Percentiles rank a stretch among this genome's conserved stretches.
Conservation (phyloP, 1,140 invertebrate genomes). For the Carcinoscorpius rotundicauda region DNA sequence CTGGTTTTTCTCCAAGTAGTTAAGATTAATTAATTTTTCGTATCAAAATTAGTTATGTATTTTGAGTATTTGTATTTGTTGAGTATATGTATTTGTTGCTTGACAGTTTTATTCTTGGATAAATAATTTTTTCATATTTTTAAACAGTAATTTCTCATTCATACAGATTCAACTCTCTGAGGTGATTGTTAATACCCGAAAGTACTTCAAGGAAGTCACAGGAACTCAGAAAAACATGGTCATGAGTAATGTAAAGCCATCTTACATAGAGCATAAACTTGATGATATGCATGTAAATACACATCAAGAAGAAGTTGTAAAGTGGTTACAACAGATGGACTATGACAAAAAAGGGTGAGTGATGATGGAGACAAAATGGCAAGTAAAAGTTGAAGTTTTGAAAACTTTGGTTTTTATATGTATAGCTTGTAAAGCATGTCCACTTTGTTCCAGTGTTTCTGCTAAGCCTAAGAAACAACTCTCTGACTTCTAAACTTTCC, state of each 20-base stretch:
- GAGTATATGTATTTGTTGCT: not conserved
- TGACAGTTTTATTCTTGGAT: not conserved
- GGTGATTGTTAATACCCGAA: constrained; percentile 85
- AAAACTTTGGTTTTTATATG: too few species aligned
- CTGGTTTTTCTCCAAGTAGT: too few species aligned
- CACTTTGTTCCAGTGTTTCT: too few species aligned
- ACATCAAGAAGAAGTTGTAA: constrained; percentile 57
- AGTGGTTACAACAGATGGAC: constrained; percentile 82
- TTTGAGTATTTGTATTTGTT: constrained; percentile 9
- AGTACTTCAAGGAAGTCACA: constrained; percentile 82
- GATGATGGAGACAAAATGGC: too few species aligned
- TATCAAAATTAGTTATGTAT: too few species aligned
- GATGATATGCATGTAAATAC: constrained; percentile 55
- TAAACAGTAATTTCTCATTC: constrained; percentile 17
- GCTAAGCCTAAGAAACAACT: not conserved
- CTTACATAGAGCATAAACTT: constrained; percentile 79
- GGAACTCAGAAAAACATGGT: constrained; percentile 35
- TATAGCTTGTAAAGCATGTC: too few species aligned
- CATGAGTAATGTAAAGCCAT: constrained; percentile 36
- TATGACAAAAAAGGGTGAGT: constrained; percentile 75
- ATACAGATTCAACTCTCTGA: constrained; percentile 89
- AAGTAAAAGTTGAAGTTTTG: too few species aligned
- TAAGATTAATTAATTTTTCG: too few species aligned
- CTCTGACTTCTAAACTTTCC: too few species aligned
- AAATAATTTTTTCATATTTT: constrained; percentile 3